These are phyloP conservation scores for Drosophila demipolita DNA, from an alignment of 2,888 invertebrate species.

Conservation along the genomic window DNA sequence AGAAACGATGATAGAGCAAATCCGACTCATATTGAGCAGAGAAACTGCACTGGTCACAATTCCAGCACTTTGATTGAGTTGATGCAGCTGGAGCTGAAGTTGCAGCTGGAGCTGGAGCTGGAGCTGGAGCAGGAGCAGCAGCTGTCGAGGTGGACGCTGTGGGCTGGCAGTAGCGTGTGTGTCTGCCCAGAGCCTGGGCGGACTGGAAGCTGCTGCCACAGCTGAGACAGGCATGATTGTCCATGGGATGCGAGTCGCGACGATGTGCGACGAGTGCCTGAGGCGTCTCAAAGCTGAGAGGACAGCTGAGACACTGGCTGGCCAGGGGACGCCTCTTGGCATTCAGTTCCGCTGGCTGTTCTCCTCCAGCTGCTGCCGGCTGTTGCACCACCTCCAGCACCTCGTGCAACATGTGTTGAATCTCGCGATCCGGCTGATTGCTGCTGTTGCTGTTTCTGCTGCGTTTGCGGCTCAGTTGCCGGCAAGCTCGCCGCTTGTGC, in stretches of 20 bases:
- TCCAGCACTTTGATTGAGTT: constrained; percentile 33
- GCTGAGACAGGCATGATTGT: constrained; percentile 89
- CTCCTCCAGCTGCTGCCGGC: background rate
- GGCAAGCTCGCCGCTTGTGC: constrained; percentile 87
- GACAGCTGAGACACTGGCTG: constrained; percentile 45
- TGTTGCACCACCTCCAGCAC: constrained; percentile 57
- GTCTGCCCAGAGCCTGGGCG: constrained; percentile 91
- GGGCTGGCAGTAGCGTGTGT: constrained; percentile 86
- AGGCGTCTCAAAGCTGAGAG: constrained; percentile 38
- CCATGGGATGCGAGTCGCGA: constrained; percentile 72
- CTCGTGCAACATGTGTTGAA: constrained; percentile 73
- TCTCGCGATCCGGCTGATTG: constrained; percentile 40
- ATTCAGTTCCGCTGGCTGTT: background rate
- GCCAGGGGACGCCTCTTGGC: constrained; percentile 8
- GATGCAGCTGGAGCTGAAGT: constrained; percentile 5
- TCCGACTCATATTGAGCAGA: constrained; percentile 88
- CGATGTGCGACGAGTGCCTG: constrained; percentile 51
- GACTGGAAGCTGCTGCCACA: constrained; percentile 90
- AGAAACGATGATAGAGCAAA: constrained; percentile 89
- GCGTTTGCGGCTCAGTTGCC: background rate
- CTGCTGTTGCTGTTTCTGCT: background rate
- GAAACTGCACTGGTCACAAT: constrained; percentile 77
- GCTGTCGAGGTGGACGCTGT: constrained; percentile 37
- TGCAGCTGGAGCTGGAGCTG: background rate
- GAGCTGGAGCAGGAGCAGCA: background rate